Base-by-base conservation (phyloP, 2,113 vertebrate species). In the Paralichthys olivaceus region DNA sequence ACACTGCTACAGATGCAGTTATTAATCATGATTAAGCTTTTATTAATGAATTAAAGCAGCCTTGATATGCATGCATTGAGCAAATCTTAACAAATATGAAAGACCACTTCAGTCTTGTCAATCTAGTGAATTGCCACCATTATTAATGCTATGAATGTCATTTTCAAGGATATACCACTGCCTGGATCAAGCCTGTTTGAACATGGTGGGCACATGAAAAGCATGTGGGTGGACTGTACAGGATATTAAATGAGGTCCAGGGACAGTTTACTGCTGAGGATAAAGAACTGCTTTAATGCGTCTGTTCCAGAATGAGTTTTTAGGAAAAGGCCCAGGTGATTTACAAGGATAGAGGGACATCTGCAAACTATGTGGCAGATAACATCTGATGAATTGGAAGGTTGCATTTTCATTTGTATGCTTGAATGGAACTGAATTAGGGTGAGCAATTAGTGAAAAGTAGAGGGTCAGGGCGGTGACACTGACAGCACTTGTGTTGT, bases 181-280 rank as follows among this genome's bases (percentile, higher is more conserved):
- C 34, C 43, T 71, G 40, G 22, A 64, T 65, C 15, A 34, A 75
- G 54, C 54, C 62, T 72, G 45, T 53, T 37, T 51, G 4, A 80
- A 75, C 77, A 61, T 29, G 19, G 71, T 70, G 63, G 70, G 49
- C 53, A 54, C 34, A 84, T 72, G 28, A 79, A 66, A 64, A 79
- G 72, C 63, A 69, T 51, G 68, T 75, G 67, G 66, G 76, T 69
- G 63, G 57, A 79, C 57, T 25, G 23, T 47, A 29, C 59, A 75
- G n/a, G 43, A 34, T 15, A 40, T 13, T 53, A 64, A 37, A 68
- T 69, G 34, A 78, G 78, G 62, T 58, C 23, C 74, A 68, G 47
- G 58, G 74, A 65, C 62, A 57, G 62, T 47, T 55, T 67, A 43
- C 54, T 69, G 25, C 7, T 6, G 4, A 63, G 20, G 20, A 73